A percentile compares a stretch with the other conserved stretches of the same genome.
These are phyloP conservation scores for Aradophagus sp. DNA, from an alignment of 1,140 invertebrate species.

Conservation along the genomic window DNA sequence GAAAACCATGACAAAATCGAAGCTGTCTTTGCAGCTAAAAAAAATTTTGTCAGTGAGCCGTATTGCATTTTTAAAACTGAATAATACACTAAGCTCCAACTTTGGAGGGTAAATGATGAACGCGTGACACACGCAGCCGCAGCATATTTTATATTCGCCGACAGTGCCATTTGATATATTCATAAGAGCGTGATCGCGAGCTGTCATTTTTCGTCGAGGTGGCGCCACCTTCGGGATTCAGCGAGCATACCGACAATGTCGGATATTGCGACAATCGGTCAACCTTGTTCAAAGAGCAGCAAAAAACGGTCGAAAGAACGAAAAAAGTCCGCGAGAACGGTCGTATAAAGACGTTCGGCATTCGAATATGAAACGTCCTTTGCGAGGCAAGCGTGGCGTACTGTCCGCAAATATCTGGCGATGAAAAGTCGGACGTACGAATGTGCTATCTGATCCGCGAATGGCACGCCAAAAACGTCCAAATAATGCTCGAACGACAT, in stretches of 20 bases:
- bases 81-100: constrained; percentile 30
- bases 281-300: constrained; percentile 4
- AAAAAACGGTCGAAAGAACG: constrained; percentile 1
- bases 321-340: constrained; percentile 1
- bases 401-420: too few species aligned
- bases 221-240: constrained; percentile 15
- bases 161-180: constrained; percentile 44
- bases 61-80: constrained; percentile 37
- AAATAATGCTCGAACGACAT: too few species aligned
- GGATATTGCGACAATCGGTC: constrained; percentile 33
- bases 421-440: constrained; percentile 22
- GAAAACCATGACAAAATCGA: too few species aligned
- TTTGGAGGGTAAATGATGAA: constrained; percentile 36
- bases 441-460: constrained; percentile 1
- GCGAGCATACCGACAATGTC: constrained; percentile 14
- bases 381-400: too few species aligned
- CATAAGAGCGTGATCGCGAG: constrained; percentile 36
- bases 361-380: too few species aligned
- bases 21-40: constrained; percentile 10
- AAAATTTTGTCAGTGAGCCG: constrained; percentile 3
- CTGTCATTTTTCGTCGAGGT: constrained; percentile 9
- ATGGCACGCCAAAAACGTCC: too few species aligned
- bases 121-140: constrained; percentile 26
- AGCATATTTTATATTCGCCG: constrained; percentile 41
- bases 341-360: not conserved